Base-by-base conservation (phyloP, 2,113 vertebrate genomes). In the Octodon degus region DNA sequence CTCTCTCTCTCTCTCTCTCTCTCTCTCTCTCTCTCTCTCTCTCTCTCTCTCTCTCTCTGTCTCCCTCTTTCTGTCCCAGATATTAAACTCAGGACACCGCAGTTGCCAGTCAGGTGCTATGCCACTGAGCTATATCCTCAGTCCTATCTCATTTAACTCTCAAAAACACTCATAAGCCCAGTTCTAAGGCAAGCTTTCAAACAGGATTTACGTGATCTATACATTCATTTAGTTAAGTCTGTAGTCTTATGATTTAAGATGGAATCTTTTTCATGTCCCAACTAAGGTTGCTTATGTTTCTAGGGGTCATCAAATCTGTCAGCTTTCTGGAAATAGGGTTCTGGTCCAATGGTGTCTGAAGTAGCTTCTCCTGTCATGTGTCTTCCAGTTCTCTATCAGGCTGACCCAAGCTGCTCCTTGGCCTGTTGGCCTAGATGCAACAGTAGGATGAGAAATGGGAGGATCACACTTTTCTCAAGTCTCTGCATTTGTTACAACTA, bases 61-160 rank as follows among this genome's bases (percentile, higher is more conserved):
- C 20, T 24, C 60, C 22, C 24, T 62, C 16, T 24, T 25, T 25
- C 22, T 19, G 0, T 60, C 19, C 58, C 22, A 24, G 60, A 8
- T 24, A 25, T 62, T 24, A 62, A 62, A 62, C 60, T 24, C 60
- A 24, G 60, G 22, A 62, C 60, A 22, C 25, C 25, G 60, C 60
- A 62, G 20, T 62, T 24, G 60, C 60, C 6, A 62, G 60, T 17
- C 60, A 62, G 60, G 60, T 24, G 7, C 60, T 24, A 22, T 62
- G 60, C 60, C 22, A 24, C 60, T 62, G 60, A 62, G 20, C 20
- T 62, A 24, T 25, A 25, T 62, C 20, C 58, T 22, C 16, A 24
- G 20, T 7, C 20, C 60, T 84, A 65, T 43, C 72, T 82, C 62
- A 82, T 77, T 97, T 91, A 90, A 92, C 85, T 89, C 16, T 62